Evolutionary conservation across 2,888 invertebrate genomes (phyloP).

Genomic region (Keiferia lycopersicella): DNA sequence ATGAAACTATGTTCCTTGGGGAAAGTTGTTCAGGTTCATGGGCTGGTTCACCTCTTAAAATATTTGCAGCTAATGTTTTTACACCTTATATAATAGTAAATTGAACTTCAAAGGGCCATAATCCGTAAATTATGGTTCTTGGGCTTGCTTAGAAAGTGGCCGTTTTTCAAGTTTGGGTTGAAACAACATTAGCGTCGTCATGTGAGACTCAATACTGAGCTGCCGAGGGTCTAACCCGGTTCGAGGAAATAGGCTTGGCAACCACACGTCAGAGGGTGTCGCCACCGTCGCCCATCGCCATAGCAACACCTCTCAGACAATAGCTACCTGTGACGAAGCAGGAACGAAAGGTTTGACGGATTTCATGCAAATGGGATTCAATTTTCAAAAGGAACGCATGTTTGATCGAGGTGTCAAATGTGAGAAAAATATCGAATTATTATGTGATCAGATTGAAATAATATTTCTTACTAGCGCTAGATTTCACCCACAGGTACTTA

Average conservation of each 20-base stretch:
- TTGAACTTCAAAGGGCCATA: background rate
- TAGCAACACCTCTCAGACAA: conserved; percentile 17
- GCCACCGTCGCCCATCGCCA: background rate
- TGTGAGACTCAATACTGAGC: background rate
- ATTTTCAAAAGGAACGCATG: background rate
- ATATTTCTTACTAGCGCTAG: background rate
- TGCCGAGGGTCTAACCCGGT: background rate
- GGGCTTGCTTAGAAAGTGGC: background rate
- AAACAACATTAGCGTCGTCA: background rate
- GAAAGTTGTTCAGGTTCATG: too few relatives aligned
- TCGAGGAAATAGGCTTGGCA: conserved; percentile 2
- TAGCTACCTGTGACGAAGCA: conserved; percentile 2
- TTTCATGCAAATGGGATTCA: background rate
- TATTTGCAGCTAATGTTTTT: too few relatives aligned
- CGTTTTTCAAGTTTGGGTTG: background rate
- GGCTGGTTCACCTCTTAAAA: too few relatives aligned
- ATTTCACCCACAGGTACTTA: too few relatives aligned
- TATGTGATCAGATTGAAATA: background rate
- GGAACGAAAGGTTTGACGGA: background rate
- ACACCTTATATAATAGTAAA: too few relatives aligned
- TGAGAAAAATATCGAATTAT: background rate
- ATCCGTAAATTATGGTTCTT: background rate
- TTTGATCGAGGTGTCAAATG: background rate
- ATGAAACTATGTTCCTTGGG: too few relatives aligned
- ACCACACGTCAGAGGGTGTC: conserved; percentile 1